Conservation (phyloP, 64 coral and sea anemone genomes). For the Montipora sp. region DNA sequence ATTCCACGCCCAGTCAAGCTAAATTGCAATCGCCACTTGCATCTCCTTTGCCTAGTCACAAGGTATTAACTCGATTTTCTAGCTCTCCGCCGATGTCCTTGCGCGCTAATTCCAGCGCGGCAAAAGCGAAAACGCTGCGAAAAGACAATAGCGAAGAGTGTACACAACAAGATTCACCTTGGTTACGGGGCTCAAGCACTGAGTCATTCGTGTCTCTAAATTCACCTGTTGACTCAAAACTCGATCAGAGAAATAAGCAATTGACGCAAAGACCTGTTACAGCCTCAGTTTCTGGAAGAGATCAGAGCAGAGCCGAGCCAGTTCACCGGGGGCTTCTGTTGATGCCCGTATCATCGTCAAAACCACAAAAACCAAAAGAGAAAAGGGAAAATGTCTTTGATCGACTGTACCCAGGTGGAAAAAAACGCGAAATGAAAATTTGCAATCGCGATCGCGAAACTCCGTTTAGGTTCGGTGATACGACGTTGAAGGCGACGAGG, state of each 20-base stretch:
- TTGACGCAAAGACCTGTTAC: too few species aligned
- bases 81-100: conserved; percentile 8
- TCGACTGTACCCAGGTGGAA: conserved; percentile 30
- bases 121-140: not conserved
- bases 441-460: not conserved
- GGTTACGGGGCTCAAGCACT: not conserved
- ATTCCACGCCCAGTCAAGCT: not conserved
- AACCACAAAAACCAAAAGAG: conserved; percentile 35
- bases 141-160: not conserved
- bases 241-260: not conserved
- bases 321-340: conserved; percentile 55
- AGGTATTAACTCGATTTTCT: not conserved
- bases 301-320: not conserved
- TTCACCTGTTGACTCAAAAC: not conserved
- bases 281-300: not conserved
- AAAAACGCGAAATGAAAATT: conserved; percentile 22
- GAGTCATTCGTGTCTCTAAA: not conserved
- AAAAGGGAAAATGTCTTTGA: conserved; percentile 33
- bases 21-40: not conserved
- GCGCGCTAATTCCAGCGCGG: not conserved
- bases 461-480: not conserved
- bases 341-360: conserved; percentile 42
- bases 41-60: not conserved
- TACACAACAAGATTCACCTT: not conserved
- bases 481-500: not conserved